phyloP scores from a whole-genome alignment of 92 coral and sea anemone species.

The Ricordea florida region DNA sequence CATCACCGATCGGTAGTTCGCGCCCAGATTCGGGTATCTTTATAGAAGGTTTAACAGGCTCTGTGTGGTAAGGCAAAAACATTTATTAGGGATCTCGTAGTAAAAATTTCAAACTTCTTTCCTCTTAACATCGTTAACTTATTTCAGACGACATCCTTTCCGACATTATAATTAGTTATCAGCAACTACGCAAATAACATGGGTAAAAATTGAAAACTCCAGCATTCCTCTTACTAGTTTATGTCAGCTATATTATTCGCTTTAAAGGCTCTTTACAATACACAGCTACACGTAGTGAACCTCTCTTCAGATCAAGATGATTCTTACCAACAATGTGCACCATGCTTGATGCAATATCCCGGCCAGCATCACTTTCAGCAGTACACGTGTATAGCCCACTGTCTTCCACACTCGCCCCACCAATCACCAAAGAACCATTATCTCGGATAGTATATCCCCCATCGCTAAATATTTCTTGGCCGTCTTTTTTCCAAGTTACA shows the following conservation, averaged over 20 bases:
- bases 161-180: no score
- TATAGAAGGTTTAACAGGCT: conserved; percentile 42
- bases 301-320: not conserved
- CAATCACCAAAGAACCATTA: conserved; percentile 24
- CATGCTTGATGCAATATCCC: conserved; percentile 11
- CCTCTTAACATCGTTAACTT: not conserved
- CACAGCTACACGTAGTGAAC: no score
- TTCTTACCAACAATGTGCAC: conserved; percentile 37
- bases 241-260: no score
- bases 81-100: no score
- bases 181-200: no score
- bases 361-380: conserved; percentile 45
- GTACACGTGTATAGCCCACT: conserved; percentile 64
- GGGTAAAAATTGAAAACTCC: no score
- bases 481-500: conserved; percentile 67
- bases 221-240: no score
- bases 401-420: conserved; percentile 3
- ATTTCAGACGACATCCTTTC: no score
- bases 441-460: conserved; percentile 6
- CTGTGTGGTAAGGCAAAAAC: not conserved
- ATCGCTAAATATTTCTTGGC: conserved; percentile 6
- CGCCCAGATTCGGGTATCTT: conserved; percentile 24
- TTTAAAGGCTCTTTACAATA: no score
- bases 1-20: conserved; percentile 32
- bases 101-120: no score